phyloP scores from a whole-genome alignment of 1,140 invertebrate genomes.

The Trialeurodes vaporariorum region DNA sequence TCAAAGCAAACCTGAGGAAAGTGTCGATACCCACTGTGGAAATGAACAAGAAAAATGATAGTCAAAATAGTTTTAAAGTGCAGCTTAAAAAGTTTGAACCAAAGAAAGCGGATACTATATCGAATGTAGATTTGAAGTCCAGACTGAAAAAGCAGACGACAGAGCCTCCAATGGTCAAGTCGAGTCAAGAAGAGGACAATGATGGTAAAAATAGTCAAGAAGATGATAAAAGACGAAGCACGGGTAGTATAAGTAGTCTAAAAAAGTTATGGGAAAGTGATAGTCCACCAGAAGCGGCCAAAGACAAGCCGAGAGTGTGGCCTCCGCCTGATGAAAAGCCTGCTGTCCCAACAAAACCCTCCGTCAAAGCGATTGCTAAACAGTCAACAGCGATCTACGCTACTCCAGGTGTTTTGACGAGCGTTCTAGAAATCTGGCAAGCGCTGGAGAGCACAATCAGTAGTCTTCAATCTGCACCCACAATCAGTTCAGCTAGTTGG shows the following conservation, averaged over 20 bases:
- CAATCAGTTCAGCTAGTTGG: slow-evolving; percentile 51
- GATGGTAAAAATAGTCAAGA: slow-evolving; percentile 44
- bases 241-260: slow-evolving; percentile 81
- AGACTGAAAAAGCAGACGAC: slow-evolving; percentile 63
- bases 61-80: slow-evolving; percentile 37
- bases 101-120: slow-evolving; percentile 38
- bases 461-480: slow-evolving; percentile 44
- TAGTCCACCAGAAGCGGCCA: slow-evolving; percentile 43
- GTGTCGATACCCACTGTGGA: slow-evolving; percentile 18
- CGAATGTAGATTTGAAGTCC: slow-evolving; percentile 65
- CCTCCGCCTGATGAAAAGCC: slow-evolving; percentile 48
- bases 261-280: slow-evolving; percentile 81
- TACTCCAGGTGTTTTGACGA: slow-evolving; percentile 42
- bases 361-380: slow-evolving; percentile 34
- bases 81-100: slow-evolving; percentile 56
- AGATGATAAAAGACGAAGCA: slow-evolving; percentile 79
- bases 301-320: slow-evolving; percentile 43
- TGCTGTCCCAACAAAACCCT: slow-evolving; percentile 52
- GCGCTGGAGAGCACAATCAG: slow-evolving; percentile 52
- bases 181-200: slow-evolving; percentile 29
- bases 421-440: slow-evolving; percentile 54
- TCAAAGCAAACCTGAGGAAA: slow-evolving; percentile 41
- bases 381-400: slow-evolving; percentile 45
- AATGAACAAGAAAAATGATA: not conserved
- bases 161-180: slow-evolving; percentile 34